A percentile compares a stretch with the other conserved stretches of the same genome.
phyloP scores from a whole-genome alignment of 2,888 invertebrate species.

The Aporophyla nigra region DNA sequence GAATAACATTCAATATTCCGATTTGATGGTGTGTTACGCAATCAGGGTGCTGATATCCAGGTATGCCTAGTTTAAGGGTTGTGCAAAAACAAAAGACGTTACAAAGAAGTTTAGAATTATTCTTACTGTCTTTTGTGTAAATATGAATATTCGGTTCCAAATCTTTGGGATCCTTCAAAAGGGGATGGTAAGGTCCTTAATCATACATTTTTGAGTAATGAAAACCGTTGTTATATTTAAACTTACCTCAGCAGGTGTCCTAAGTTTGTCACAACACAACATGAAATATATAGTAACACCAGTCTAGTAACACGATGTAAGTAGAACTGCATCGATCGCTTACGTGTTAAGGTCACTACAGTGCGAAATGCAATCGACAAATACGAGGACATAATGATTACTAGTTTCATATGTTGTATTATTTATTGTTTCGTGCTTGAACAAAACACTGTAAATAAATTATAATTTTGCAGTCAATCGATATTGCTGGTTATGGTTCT shows the following conservation, averaged over 20 bases:
- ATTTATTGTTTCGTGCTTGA: slow-evolving; percentile 44
- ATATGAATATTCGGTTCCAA: background rate
- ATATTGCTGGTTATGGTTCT: slow-evolving; percentile 4
- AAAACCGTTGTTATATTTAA: background rate
- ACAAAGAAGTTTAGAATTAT: background rate
- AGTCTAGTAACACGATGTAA: background rate
- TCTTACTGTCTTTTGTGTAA: background rate
- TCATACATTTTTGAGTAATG: background rate
- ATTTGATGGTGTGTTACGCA: no score
- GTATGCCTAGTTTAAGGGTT: background rate
- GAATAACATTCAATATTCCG: no score
- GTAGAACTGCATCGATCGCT: slow-evolving; percentile 21
- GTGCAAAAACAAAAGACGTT: background rate
- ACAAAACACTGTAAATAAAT: slow-evolving; percentile 33
- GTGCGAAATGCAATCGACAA: slow-evolving; percentile 45
- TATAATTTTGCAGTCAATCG: slow-evolving; percentile 17
- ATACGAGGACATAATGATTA: slow-evolving; percentile 48
- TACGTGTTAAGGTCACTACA: slow-evolving; percentile 45
- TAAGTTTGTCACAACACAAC: background rate
- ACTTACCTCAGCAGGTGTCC: slow-evolving; percentile 4
- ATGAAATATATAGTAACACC: background rate
- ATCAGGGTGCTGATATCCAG: no score
- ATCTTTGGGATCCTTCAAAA: background rate
- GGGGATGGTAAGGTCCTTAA: background rate
- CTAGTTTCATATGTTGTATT: slow-evolving; percentile 41